Evolutionary conservation across 2,888 invertebrate genomes (phyloP).

Genomic region (Pachycephus smyrnensis): DNA sequence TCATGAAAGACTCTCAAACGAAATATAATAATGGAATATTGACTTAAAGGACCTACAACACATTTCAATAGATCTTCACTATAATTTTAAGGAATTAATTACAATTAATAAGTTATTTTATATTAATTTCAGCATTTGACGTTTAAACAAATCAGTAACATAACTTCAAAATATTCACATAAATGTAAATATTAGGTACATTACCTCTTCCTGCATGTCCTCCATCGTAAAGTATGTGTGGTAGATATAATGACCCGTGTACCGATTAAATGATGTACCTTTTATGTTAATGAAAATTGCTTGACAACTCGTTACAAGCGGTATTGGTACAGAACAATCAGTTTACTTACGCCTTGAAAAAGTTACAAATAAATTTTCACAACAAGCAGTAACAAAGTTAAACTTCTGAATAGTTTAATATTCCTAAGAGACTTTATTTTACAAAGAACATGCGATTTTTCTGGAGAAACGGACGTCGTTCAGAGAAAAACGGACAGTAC

Average conservation of each 20-base stretch:
- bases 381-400: background rate
- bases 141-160: background rate
- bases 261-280: background rate
- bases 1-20: background rate
- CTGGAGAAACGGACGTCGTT: background rate
- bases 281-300: background rate
- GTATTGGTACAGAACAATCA: background rate
- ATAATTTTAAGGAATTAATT: background rate
- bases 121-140: background rate
- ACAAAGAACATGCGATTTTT: background rate
- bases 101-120: background rate
- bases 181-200: slow-evolving; percentile 5
- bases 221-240: slow-evolving; percentile 43
- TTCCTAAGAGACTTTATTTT: background rate
- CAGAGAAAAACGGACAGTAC: background rate
- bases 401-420: background rate
- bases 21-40: background rate
- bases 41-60: background rate
- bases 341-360: background rate
- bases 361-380: background rate
- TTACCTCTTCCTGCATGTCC: slow-evolving; percentile 60
- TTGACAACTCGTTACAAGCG: background rate
- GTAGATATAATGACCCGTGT: background rate
- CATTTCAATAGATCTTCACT: background rate
- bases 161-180: background rate